Conservation (phyloP, 1,140 invertebrate genomes). For the Caerostris darwini region DNA sequence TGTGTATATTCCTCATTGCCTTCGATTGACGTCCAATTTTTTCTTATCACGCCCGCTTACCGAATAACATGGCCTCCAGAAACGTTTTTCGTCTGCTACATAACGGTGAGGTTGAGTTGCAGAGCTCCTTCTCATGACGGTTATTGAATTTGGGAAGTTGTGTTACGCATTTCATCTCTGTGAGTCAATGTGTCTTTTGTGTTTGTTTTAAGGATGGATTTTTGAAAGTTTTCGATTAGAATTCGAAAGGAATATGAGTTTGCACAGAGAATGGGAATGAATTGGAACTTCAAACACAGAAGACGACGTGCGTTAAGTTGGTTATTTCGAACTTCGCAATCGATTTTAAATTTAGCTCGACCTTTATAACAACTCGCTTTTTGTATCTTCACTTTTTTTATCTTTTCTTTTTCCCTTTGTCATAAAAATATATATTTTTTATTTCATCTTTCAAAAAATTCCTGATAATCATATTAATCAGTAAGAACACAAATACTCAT, state of each 20-base stretch:
- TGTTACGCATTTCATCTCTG: not conserved
- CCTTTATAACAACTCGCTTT: not conserved
- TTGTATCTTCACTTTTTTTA: not conserved
- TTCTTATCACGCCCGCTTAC: not conserved
- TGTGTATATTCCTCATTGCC: slow-evolving; percentile 50
- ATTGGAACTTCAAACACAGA: slow-evolving; percentile 61
- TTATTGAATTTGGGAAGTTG: slow-evolving; percentile 28
- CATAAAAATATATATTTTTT: too few species aligned
- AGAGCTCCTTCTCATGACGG: not conserved
- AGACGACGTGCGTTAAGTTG: slow-evolving; percentile 14
- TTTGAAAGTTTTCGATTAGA: slow-evolving; percentile 64
- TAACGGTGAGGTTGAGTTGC: slow-evolving; percentile 38
- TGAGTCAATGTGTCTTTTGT: not conserved
- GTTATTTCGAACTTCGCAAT: not conserved
- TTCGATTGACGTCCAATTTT: slow-evolving; percentile 43
- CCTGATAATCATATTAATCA: too few species aligned
- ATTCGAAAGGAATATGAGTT: slow-evolving; percentile 64
- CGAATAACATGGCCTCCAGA: slow-evolving; percentile 36
- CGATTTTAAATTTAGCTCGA: slow-evolving; percentile 37
- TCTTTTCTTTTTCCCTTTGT: not conserved
- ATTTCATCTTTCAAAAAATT: too few species aligned
- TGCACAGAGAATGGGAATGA: slow-evolving; percentile 30
- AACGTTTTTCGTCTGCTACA: not conserved
- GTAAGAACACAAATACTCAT: too few species aligned
- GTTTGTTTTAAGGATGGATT: slow-evolving; percentile 53